Base-by-base conservation (phyloP, 2,797 vertebrate genomes). In the Rhodeus uyekii region DNA sequence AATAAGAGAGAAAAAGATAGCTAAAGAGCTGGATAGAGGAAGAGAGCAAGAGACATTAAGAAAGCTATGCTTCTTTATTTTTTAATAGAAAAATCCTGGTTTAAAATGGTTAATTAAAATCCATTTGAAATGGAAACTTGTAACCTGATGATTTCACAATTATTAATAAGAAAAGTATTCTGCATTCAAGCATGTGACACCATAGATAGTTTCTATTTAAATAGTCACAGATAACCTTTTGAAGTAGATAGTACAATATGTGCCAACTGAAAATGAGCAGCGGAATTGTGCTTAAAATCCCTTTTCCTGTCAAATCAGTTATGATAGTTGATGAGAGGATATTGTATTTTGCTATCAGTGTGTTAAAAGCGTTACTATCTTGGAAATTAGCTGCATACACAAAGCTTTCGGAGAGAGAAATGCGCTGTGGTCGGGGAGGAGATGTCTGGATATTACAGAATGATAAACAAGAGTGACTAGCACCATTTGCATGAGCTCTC, bases 251-350 rank as follows among this genome's bases (percentile, higher is more conserved):
- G 94, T 95, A 93, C 90, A 91, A 91, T 90, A 96, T 95, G 96
- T 96, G 95, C 93, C 94, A 95, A 96, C 94, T 92, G 94, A 94
- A 95, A 94, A 95, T 96, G 96, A 96, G 96, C 96, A 97, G 96
- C 95, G 96, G 95, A 94, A 96, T 99, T 99, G 98, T 99, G 98
- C 98, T 99, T 99, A 96, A 95, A 96, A 95, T 97, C 95, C 95
- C 95, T 92, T 96, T 90, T 96, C 94, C 96, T 88, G 95, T 95
- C 95, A 95, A 95, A 95, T 96, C 95, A 93, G 96, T 95, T 94
- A 95, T 94, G 93, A 95, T 93, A 95, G 95, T 87, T 93, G 94
- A 95, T 93, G 94, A 93, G 93, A 95, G 89, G 94, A 96, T 92
- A 94, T 81, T 88, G 83, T 94, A 92, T 95, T 95, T 96, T 96